Conservation (phyloP, 30 jellyfish, hydroid and myxozoan genomes). For the Aurelia aurita region DNA sequence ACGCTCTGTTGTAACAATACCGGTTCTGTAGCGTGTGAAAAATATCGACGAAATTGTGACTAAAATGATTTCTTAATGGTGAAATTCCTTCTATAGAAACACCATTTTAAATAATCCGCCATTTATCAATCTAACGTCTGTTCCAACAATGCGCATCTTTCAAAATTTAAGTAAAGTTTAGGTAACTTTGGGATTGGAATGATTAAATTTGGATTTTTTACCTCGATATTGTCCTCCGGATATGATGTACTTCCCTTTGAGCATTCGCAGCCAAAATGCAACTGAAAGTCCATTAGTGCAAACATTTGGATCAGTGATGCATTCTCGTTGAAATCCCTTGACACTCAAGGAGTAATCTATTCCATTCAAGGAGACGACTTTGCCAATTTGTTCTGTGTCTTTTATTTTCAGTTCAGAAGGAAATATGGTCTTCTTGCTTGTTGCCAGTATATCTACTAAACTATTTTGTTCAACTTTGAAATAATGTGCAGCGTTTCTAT, state of each 20-base stretch:
- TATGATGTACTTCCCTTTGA: slow-evolving; percentile 71
- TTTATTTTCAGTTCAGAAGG: slow-evolving; percentile 19
- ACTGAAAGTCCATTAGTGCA: slow-evolving; percentile 80
- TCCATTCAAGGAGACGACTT: slow-evolving; percentile 70
- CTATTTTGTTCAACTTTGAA: slow-evolving; percentile 40
- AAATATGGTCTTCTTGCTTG: slow-evolving; percentile 28
- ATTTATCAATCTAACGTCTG: too few relatives aligned
- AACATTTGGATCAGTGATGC: slow-evolving; percentile 74
- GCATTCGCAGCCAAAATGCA: slow-evolving; percentile 84
- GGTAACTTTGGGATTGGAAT: too few relatives aligned
- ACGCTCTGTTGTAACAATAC: too few relatives aligned
- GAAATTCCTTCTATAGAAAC: too few relatives aligned
- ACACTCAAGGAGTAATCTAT: slow-evolving; percentile 76
- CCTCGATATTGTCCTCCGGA: slow-evolving; percentile 89
- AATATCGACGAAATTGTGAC: too few relatives aligned
- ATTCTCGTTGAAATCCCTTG: slow-evolving; percentile 61
- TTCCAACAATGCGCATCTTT: too few relatives aligned
- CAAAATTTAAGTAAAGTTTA: too few relatives aligned
- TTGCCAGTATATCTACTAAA: slow-evolving; percentile 22
- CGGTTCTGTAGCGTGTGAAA: too few relatives aligned
- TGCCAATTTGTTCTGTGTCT: slow-evolving; percentile 75
- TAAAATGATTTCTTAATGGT: too few relatives aligned
- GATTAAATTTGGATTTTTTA: neutral
- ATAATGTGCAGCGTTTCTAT: slow-evolving; percentile 73
- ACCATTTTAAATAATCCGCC: too few relatives aligned